A percentile compares a stretch with the other conserved stretches of the same genome.
phyloP scores from a whole-genome alignment of 2,797 vertebrate species.

The Pantherophis alleghaniensis region DNA sequence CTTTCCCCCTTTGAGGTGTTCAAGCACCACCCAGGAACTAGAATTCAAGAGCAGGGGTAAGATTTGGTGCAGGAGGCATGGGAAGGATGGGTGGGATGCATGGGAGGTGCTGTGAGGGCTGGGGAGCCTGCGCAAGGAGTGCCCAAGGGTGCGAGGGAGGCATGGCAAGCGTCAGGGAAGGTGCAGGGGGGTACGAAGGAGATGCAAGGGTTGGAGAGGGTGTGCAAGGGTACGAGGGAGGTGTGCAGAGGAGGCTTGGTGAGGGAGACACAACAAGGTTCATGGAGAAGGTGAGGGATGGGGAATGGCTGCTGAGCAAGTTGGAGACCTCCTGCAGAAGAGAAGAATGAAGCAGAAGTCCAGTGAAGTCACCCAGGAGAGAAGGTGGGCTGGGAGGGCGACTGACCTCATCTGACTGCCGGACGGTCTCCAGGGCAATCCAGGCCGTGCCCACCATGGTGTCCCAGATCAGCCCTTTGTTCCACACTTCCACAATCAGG shows the following conservation, averaged over 20 bases:
- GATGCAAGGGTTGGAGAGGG: no score
- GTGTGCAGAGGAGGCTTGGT: background rate
- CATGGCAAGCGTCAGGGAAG: background rate
- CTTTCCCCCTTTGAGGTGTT: no score
- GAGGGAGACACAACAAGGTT: background rate
- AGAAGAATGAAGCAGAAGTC: background rate
- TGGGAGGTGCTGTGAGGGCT: no score
- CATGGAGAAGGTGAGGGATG: background rate
- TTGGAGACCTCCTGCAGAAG: background rate
- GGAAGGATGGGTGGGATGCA: background rate
- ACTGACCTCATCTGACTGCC: conserved; percentile 91
- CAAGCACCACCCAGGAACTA: no score
- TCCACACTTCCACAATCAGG: conserved; percentile 96
- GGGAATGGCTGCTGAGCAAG: background rate
- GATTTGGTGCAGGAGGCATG: background rate
- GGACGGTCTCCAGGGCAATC: conserved; percentile 89
- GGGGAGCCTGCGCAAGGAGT: no score
- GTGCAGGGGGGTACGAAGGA: background rate
- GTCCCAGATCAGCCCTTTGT: conserved; percentile 99
- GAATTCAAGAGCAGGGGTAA: background rate
- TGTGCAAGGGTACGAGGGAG: background rate
- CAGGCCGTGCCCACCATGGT: conserved; percentile 94
- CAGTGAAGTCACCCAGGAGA: no score
- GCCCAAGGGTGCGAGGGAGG: background rate
- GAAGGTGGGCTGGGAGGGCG: background rate